Base-by-base conservation (phyloP, 1,140 invertebrate species). In the Parasteatoda tepidariorum region DNA sequence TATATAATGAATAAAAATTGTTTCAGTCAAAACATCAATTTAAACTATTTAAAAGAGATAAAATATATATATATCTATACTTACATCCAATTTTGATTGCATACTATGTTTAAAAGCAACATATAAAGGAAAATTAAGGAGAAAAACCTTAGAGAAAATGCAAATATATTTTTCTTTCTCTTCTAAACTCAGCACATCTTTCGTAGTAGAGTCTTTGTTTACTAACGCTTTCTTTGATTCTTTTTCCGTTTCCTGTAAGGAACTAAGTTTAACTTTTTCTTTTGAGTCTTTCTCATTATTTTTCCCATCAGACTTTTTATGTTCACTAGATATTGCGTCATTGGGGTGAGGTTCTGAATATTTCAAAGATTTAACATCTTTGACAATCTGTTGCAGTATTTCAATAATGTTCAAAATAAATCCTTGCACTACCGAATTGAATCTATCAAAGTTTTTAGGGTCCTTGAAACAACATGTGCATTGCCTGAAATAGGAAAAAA, bases 381-480 rank as follows among this genome's bases (percentile, higher is more conserved):
- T 74, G 33, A 33, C 59, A 57, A 73, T 74, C 55, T 86, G 88
- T 73, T 89, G 88, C 33, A 90, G 88, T 6, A 89, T 70, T 33
- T 88, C 86, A 48, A 90, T 89, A n/a, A 88, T 87, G 18, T 85
- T 88, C 31, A 89, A 92, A 64, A 96, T 92, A 83, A 96, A 92
- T 73, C 94, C 94, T 87, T 97, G 95, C 59, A 95, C 94, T 71
- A 96, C 90, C 87, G 94, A 91, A 89, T 95, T 95, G 87, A 96
- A 95, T 85, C 95, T 91, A 88, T 97, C 95, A 90, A 96, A 95
- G 88, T 97, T 96, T 89, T 96, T 96, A 73, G 92, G 91, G 90
- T 96, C 95, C 84, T 95, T 92, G 89, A 95, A 97, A 90, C 95
- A 95, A 89, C 95, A 97, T 93, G 96, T 95, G 88, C 96, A 97